Percentiles rank a stretch among this genome's conserved stretches.
Conservation (phyloP, 2,113 vertebrate genomes). For the Myotis yumanensis region DNA sequence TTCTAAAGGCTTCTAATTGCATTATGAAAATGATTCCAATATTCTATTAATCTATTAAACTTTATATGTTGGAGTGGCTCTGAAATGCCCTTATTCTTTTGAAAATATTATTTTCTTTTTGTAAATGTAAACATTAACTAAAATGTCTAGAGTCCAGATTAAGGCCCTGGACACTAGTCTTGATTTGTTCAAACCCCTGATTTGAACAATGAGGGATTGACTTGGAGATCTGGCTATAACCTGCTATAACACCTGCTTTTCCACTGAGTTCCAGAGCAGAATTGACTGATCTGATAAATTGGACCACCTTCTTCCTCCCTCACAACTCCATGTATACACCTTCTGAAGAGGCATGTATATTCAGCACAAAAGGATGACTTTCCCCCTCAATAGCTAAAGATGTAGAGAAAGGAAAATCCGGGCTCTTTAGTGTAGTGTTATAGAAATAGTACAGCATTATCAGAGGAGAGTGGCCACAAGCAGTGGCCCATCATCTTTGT, state of each 20-base stretch:
- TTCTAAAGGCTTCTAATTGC: background rate
- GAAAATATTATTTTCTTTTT: background rate
- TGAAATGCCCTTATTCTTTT: background rate
- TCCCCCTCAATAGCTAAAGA: background rate
- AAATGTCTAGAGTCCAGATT: background rate
- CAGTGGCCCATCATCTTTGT: background rate
- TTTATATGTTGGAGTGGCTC: background rate
- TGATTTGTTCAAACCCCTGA: background rate
- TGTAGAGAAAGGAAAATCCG: background rate
- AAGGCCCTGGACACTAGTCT: background rate
- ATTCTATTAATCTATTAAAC: background rate
- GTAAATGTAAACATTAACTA: background rate
- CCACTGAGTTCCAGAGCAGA: background rate
- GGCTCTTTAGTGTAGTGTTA: background rate
- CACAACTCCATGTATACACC: background rate
- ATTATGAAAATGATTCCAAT: constrained; percentile 38
- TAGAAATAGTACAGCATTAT: background rate
- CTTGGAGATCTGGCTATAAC: background rate
- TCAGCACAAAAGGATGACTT: background rate
- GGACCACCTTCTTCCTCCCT: background rate
- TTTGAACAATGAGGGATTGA: background rate
- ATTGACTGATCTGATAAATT: background rate
- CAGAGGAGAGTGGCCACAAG: background rate
- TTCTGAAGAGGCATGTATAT: background rate
- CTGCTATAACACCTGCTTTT: background rate